Base-by-base conservation (phyloP, 2,797 vertebrate species). In the Simalia tracyae region DNA sequence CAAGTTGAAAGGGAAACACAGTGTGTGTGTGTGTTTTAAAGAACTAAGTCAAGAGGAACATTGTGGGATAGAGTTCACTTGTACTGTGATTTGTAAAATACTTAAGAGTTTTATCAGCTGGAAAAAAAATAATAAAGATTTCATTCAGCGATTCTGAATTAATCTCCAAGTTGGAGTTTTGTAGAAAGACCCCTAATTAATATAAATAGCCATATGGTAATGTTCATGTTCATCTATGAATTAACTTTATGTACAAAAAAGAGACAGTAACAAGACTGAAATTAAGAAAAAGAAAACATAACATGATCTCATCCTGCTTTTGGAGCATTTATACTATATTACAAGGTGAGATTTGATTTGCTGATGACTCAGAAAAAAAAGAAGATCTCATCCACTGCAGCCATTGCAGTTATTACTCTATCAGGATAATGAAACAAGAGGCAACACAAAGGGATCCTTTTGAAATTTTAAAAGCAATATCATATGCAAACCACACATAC, bases 331-430 rank as follows among this genome's bases (percentile, higher is more conserved):
- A 64, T 46, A 19, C 61, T 76, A 89, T 24, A 0, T 91, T 91
- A 92, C 54, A 89, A 31, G 81, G 60, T 12, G 15, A 89, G 85
- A 92, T 72, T 3, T 46, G 61, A 61, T 91, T 93, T 92, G 57
- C n/a, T 81, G 31, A 87, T 84, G 85, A 93, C 17, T 94, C 92
- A 91, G 86, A 54, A 94, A 92, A 94, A 56, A 72, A 95, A 95
- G 89, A 91, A 93, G 95, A 94, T 95, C 72, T 93, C 89, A 94
- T 89, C 66, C 56, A 46, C 46, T 88, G 61, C 2, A 89, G 24
- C 91, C 54, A 46, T 92, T 91, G 90, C 59, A 94, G 93, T 92
- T 86, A 93, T 90, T 95, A 93, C 90, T 86, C 36, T 84, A 81
- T 57, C 89, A 42, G 42, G 24, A 91, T 11, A 89, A 93, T 7